phyloP scores from a whole-genome alignment of 2,888 invertebrate species.

The Tenthredo notha region DNA sequence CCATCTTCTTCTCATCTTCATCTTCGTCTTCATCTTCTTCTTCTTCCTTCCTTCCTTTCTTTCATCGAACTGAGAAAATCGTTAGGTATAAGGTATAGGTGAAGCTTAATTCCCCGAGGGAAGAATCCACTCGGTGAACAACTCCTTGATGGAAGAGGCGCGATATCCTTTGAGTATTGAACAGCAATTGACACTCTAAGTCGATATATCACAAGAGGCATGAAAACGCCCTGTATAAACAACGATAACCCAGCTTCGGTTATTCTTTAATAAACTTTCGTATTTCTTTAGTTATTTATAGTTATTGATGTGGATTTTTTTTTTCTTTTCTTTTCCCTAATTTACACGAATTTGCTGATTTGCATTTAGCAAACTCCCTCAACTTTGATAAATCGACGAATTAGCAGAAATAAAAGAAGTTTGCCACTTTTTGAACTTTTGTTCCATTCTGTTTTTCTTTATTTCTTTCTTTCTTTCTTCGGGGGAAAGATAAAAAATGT shows the following conservation, averaged over 20 bases:
- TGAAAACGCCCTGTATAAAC: not conserved
- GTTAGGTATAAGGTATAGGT: not conserved
- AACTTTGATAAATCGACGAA: not conserved
- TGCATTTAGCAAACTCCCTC: not conserved
- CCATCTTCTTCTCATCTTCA: not conserved
- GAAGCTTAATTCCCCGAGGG: constrained; percentile 32
- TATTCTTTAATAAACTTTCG: not conserved
- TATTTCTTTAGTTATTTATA: not conserved
- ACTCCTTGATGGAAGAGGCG: not conserved
- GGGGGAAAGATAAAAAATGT: not conserved
- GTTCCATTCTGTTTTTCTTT: not conserved
- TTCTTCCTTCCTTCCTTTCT: not conserved
- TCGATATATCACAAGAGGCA: not conserved
- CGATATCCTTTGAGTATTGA: not conserved
- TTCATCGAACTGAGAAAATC: constrained; percentile 26
- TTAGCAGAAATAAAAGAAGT: not conserved
- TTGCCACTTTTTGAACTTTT: not conserved
- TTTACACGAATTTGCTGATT: too few relatives aligned
- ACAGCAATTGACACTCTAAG: not conserved
- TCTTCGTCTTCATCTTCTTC: not conserved
- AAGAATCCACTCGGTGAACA: constrained; percentile 4
- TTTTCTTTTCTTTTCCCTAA: too few relatives aligned
- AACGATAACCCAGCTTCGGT: not conserved
- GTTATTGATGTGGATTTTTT: too few relatives aligned
- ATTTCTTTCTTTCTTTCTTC: not conserved